Conservation (phyloP, 64 coral and sea anemone genomes). For the Stichodactyla helianthus region DNA sequence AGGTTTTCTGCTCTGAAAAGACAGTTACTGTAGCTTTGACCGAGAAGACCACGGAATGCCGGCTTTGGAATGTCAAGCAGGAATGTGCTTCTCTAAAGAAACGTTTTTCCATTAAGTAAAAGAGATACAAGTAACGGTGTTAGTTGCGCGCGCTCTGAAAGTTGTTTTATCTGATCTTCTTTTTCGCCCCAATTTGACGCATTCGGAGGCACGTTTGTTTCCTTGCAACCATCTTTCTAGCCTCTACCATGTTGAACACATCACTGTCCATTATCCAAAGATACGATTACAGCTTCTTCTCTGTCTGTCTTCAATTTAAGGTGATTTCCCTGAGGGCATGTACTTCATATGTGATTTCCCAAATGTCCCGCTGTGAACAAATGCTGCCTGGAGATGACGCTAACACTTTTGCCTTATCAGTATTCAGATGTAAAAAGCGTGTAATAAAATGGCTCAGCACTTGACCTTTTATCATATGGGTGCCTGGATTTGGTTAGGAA, state of each 20-base stretch:
- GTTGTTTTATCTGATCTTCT: no score
- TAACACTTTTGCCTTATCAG: not conserved
- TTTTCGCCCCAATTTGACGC: no score
- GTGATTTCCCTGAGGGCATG: not conserved
- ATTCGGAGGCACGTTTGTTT: not conserved
- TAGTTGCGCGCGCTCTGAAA: no score
- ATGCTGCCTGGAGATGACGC: not conserved
- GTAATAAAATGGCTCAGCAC: not conserved
- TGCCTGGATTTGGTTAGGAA: not conserved
- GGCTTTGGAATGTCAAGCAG: no score
- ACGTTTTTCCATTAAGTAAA: no score
- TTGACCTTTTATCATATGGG: not conserved
- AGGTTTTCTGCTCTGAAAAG: no score
- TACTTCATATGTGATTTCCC: not conserved
- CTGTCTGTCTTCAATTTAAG: not conserved
- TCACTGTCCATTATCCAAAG: not conserved
- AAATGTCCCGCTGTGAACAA: conserved; percentile 8
- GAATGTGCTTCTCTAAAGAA: no score
- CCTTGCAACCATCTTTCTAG: not conserved
- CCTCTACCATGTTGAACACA: not conserved
- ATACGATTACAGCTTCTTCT: not conserved
- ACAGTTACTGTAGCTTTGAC: no score
- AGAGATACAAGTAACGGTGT: no score
- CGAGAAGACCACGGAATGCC: no score
- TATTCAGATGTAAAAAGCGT: not conserved